Conservation (phyloP, 2,797 vertebrate species). For the Oreonectes daqikongensis region DNA sequence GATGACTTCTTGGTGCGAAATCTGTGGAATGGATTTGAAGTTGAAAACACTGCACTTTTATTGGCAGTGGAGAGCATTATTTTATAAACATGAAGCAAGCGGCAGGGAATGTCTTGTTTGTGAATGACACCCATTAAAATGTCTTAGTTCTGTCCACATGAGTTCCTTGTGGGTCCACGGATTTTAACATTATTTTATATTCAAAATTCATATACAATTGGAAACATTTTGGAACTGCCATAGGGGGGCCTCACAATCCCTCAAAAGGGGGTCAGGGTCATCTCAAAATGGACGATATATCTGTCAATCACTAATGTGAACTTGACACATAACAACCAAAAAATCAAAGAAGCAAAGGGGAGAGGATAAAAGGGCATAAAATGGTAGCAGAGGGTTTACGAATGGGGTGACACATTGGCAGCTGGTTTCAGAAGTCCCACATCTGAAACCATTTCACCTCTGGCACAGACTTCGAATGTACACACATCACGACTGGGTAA, state of each 20-base stretch:
- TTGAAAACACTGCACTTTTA: neutral
- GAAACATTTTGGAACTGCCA: neutral
- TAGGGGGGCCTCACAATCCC: neutral
- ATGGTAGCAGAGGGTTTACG: neutral
- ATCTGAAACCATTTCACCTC: constrained; percentile 8
- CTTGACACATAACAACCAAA: neutral
- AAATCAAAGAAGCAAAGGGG: neutral
- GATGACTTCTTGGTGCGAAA: neutral
- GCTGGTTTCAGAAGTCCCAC: neutral
- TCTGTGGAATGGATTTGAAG: neutral
- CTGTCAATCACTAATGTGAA: neutral
- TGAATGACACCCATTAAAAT: neutral
- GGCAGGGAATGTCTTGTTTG: neutral
- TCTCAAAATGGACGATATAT: neutral
- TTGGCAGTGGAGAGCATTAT: neutral
- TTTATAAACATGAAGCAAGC: neutral
- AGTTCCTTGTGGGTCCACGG: too few species aligned
- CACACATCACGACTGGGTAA: constrained; percentile 4
- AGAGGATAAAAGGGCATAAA: neutral
- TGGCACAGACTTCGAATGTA: constrained; percentile 9
- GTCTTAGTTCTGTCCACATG: too few species aligned
- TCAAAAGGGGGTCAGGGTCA: neutral
- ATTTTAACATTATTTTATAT: too few species aligned
- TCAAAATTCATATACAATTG: too few species aligned
- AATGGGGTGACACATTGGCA: neutral